phyloP scores from a whole-genome alignment of 2,113 vertebrate species.

The Labeo rohita region DNA sequence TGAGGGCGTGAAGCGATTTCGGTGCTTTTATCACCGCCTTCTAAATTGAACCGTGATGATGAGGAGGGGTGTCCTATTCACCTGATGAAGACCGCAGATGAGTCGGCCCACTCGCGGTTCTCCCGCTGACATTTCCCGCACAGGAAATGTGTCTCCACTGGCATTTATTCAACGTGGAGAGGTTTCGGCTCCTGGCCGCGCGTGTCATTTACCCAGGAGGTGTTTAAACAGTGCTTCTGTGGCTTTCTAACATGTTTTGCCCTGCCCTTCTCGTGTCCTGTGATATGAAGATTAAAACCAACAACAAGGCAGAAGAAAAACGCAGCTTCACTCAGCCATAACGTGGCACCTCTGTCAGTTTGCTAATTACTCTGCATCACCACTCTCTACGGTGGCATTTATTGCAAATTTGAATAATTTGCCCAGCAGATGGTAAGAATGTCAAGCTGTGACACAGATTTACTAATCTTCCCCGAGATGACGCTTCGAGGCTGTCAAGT shows the following conservation, averaged over 20 bases:
- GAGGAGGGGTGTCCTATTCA: slow-evolving; percentile 48
- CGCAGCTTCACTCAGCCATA: slow-evolving; percentile 63
- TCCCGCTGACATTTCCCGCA: slow-evolving; percentile 73
- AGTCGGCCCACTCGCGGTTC: slow-evolving; percentile 34
- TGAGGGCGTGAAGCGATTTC: neutral
- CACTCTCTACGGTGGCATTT: slow-evolving; percentile 74
- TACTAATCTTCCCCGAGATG: slow-evolving; percentile 77
- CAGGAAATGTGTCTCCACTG: slow-evolving; percentile 68
- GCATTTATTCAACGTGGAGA: slow-evolving; percentile 70
- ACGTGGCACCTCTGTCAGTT: slow-evolving; percentile 78
- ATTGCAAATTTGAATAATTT: slow-evolving; percentile 85
- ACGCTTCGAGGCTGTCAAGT: slow-evolving; percentile 73
- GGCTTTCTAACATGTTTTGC: slow-evolving; percentile 34
- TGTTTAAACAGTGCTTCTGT: slow-evolving; percentile 51
- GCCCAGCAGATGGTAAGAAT: slow-evolving; percentile 84
- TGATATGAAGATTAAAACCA: slow-evolving; percentile 43
- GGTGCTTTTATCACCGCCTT: neutral
- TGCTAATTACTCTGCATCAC: slow-evolving; percentile 82
- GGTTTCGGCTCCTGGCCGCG: slow-evolving; percentile 66
- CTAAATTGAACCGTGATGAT: slow-evolving; percentile 25
- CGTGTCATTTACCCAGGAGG: slow-evolving; percentile 69
- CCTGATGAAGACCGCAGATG: slow-evolving; percentile 57
- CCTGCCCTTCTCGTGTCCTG: slow-evolving; percentile 29
- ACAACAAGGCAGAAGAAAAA: slow-evolving; percentile 61
- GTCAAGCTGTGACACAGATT: slow-evolving; percentile 82